A percentile compares a stretch with the other conserved stretches of the same genome.
Conservation (phyloP, 2,797 vertebrate species). For the Alauda arvensis region DNA sequence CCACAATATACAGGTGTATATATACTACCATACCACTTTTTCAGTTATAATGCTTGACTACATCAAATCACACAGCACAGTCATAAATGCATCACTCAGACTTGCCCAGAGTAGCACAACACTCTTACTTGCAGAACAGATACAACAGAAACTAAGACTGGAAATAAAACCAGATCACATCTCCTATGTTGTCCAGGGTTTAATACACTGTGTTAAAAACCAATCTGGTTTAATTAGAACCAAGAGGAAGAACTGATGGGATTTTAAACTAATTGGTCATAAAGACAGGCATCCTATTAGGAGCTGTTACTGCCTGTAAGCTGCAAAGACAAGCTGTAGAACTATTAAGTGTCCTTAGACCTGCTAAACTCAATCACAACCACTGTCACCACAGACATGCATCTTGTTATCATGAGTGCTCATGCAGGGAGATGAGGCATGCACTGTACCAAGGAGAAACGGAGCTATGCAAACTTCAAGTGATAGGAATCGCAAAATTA, state of each 20-base stretch:
- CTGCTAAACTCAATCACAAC: constrained; percentile 38
- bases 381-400: constrained; percentile 10
- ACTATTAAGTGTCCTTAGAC: constrained; percentile 18
- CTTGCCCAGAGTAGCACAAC: neutral
- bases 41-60: neutral
- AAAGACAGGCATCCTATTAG: constrained; percentile 39
- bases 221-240: constrained; percentile 41
- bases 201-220: neutral
- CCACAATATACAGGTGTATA: neutral
- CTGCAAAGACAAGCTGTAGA: constrained; percentile 6
- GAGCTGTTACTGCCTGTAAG: neutral
- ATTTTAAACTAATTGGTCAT: constrained; percentile 43
- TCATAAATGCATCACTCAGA: neutral
- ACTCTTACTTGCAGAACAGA: neutral
- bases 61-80: neutral
- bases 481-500: constrained; percentile 51
- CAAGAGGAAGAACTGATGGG: constrained; percentile 4
- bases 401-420: constrained; percentile 32
- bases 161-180: constrained; percentile 7
- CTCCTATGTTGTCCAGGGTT: neutral
- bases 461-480: constrained; percentile 46
- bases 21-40: neutral
- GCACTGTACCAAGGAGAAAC: neutral
- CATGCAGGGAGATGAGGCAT: constrained; percentile 29
- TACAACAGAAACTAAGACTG: neutral